Conservation (phyloP, 2,888 invertebrate genomes). For the Acholoe squamosa region DNA sequence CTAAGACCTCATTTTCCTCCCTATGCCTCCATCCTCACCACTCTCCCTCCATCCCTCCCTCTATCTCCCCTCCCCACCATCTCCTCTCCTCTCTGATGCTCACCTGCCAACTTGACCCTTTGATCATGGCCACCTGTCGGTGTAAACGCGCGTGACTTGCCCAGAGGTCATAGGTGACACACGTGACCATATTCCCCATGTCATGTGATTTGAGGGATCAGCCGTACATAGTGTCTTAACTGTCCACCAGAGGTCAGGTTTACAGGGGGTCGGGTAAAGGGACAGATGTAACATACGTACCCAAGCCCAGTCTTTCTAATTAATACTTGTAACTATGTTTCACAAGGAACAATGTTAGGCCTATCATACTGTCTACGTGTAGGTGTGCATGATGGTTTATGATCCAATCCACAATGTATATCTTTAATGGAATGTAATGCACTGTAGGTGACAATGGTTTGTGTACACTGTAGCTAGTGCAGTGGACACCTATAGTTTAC, state of each 20-base stretch:
- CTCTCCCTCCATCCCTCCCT: background rate
- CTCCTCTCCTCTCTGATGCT: background rate
- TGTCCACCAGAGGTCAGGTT: background rate
- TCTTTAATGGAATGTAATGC: too few species aligned
- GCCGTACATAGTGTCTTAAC: background rate
- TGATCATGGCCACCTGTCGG: conserved; percentile 45
- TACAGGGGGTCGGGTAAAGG: background rate
- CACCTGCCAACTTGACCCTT: background rate
- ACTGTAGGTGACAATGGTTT: too few species aligned
- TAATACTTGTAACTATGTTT: too few species aligned
- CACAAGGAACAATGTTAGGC: too few species aligned
- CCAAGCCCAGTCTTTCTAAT: too few species aligned
- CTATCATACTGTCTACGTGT: too few species aligned
- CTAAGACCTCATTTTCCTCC: background rate
- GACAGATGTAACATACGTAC: too few species aligned
- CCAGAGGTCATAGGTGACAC: conserved; percentile 36
- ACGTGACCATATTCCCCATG: background rate
- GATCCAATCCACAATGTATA: too few species aligned
- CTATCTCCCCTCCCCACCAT: background rate
- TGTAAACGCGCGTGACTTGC: conserved; percentile 1
- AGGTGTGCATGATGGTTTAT: too few species aligned
- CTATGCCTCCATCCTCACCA: background rate
- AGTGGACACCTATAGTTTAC: too few species aligned
- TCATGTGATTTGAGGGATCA: conserved; percentile 52
- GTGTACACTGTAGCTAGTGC: too few species aligned